Base-by-base conservation (phyloP, 2,113 vertebrate genomes). In the Nesospiza acunhae region DNA sequence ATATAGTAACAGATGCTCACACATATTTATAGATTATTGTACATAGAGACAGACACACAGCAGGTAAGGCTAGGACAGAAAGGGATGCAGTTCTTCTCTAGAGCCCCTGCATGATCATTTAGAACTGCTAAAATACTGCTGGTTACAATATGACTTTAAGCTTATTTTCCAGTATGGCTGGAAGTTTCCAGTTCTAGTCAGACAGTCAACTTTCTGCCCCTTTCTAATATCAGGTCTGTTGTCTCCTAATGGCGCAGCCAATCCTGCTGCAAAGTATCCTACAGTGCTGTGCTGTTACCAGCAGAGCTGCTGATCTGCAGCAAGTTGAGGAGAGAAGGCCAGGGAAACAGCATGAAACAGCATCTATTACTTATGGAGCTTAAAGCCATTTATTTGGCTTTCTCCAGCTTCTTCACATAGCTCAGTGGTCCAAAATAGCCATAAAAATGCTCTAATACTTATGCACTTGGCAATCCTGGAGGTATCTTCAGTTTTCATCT, bases 11-110 rank as follows among this genome's bases (percentile, higher is more conserved):
- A 97, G 95, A 97, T 97, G 96, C 96, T 97, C 90, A 88, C 95
- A 96, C 83, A 96, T 96, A 97, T 96, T 96, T 96, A 97, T 96
- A 97, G 96, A 93, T 93, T 97, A 94, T 97, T 97, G 94, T 96
- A 96, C 92, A 92, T 63, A 86, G 70, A 96, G 75, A 94, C 90
- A 97, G 93, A 96, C 87, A 96, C 64, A 95, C 68, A 95, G 85
- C 95, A 96, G 96, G 96, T 96, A 96, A 96, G 90, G n/a, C 88
- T 95, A 94, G 90, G 94, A 90, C 79, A 78, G 88, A 75, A 92
- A 93, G 31, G 64, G 68, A 83, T 90, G 44, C 24, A 86, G 39
- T 59, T 78, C 37, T 78, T 79, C 79, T 62, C 72, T 63, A 67
- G 56, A 92, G 82, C 22, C 56, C 46, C 42, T 77, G 35, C 0